Conservation (phyloP, 2,797 vertebrate genomes). For the Gallinago stenura region DNA sequence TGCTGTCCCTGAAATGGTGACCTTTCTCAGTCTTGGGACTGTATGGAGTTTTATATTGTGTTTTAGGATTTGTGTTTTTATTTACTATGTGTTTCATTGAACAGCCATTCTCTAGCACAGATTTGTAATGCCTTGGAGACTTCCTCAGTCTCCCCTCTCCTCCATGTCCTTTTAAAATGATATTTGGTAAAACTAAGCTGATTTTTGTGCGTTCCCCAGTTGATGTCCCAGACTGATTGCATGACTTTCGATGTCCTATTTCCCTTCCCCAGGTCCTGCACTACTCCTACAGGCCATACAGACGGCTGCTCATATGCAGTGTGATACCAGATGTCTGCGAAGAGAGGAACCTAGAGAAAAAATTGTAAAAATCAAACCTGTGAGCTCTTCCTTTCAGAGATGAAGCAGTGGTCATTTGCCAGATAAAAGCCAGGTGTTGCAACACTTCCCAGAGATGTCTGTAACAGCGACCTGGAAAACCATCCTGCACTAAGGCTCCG, state of each 20-base stretch:
- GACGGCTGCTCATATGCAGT: not conserved
- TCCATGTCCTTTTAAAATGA: not conserved
- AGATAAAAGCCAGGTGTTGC: not conserved
- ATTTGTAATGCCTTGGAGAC: not conserved
- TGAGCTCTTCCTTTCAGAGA: not conserved
- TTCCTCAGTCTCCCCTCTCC: not conserved
- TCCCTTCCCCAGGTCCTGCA: not conserved
- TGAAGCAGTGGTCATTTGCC: not conserved
- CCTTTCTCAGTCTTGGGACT: not conserved
- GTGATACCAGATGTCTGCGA: not conserved
- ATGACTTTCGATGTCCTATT: not conserved
- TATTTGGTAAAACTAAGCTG: constrained; percentile 1
- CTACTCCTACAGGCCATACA: not conserved
- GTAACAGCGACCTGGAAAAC: not conserved
- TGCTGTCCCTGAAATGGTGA: not conserved
- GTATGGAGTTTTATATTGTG: not conserved
- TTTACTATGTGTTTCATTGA: not conserved
- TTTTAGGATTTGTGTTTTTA: constrained; percentile 5
- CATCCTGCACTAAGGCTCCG: not conserved
- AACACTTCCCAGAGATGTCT: not conserved
- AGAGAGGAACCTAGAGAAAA: not conserved
- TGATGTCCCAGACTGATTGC: not conserved
- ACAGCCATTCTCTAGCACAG: not conserved
- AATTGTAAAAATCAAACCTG: not conserved
- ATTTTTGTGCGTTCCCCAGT: not conserved